Conservation (phyloP, 2,797 vertebrate species). For the Falco peregrinus region DNA sequence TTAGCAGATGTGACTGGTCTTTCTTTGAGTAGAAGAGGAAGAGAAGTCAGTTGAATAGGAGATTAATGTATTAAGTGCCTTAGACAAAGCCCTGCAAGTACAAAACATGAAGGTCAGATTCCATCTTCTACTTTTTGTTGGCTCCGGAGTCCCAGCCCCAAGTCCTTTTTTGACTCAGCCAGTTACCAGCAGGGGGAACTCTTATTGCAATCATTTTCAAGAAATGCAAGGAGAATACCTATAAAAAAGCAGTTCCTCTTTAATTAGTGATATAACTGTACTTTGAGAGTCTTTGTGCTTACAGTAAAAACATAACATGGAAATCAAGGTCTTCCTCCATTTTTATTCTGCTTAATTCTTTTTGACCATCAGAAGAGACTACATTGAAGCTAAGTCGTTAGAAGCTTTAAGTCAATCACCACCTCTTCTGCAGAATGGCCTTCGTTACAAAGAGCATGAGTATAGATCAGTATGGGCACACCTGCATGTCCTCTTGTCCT, state of each 20-base stretch:
- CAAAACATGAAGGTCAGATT: neutral
- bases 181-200: constrained; percentile 49
- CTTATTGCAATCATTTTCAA: neutral
- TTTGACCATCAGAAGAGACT: neutral
- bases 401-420: neutral
- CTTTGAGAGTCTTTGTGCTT: neutral
- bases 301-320: neutral
- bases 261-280: neutral
- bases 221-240: neutral
- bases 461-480: too few relatives aligned
- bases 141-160: neutral
- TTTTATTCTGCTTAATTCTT: neutral
- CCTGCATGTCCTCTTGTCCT: neutral
- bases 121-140: neutral
- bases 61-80: neutral
- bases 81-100: neutral
- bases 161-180: neutral
- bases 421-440: neutral
- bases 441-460: too few relatives aligned
- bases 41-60: neutral
- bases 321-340: neutral
- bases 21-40: neutral
- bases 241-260: neutral
- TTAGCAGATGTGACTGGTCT: neutral
- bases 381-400: fast-evolving